Conservation (phyloP, 2,113 vertebrate species). For the Platichthys flesus region DNA sequence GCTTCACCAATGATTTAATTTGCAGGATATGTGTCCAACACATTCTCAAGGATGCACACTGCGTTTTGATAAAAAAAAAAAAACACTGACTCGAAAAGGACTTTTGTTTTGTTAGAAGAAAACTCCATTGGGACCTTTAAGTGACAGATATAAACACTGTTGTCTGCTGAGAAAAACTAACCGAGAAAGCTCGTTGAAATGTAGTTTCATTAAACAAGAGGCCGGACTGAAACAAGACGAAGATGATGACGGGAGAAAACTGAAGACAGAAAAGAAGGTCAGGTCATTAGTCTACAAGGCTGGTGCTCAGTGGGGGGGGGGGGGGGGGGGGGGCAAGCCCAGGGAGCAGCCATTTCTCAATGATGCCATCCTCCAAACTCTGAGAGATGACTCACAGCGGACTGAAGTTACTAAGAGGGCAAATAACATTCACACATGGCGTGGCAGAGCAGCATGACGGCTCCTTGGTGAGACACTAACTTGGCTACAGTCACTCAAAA, state of each 20-base stretch:
- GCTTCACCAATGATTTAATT: too few relatives aligned
- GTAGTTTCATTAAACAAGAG: constrained; percentile 23
- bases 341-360: constrained; percentile 41
- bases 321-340: constrained; percentile 34
- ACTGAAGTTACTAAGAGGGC: constrained; percentile 51
- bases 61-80: background rate
- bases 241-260: constrained; percentile 16
- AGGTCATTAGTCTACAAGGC: constrained; percentile 48
- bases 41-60: background rate
- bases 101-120: background rate
- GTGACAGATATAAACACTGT: background rate
- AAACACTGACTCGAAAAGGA: background rate
- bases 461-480: constrained; percentile 57
- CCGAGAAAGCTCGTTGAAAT: constrained; percentile 4
- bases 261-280: background rate
- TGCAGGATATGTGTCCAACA: too few relatives aligned
- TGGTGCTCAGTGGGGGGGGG: constrained; percentile 43
- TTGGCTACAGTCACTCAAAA: constrained; percentile 51
- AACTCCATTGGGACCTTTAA: background rate
- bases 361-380: constrained; percentile 43
- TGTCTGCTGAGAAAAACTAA: background rate
- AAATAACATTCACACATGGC: constrained; percentile 61
- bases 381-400: constrained; percentile 63
- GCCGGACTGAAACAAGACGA: constrained; percentile 11
- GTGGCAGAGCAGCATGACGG: constrained; percentile 47